phyloP scores from a whole-genome alignment of 2,113 vertebrate genomes.

The Syrrhaptes paradoxus region DNA sequence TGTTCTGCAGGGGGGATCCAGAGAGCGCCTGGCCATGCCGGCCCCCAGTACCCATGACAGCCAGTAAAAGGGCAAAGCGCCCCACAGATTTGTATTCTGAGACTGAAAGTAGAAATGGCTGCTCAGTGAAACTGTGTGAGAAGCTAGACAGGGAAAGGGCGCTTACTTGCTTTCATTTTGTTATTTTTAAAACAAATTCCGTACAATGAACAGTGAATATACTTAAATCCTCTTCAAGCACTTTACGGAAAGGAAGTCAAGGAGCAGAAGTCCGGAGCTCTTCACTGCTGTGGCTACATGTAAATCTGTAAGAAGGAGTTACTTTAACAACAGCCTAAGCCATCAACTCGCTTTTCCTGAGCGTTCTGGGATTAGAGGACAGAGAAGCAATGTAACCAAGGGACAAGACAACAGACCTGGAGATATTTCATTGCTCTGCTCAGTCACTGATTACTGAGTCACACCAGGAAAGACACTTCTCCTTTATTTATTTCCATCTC shows the following conservation, averaged over 20 bases:
- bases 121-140: neutral
- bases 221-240: neutral
- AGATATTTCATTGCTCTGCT: neutral
- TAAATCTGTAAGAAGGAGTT: neutral
- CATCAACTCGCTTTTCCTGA: neutral
- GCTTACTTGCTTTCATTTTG: neutral
- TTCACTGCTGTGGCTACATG: neutral
- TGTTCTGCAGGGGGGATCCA: neutral
- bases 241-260: neutral
- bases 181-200: neutral
- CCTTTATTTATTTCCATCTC: neutral
- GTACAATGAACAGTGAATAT: neutral
- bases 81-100: rapidly evolving
- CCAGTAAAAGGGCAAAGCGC: neutral
- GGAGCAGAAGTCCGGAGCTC: neutral
- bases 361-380: rapidly evolving
- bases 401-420: neutral
- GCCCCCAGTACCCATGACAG: neutral
- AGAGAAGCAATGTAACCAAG: neutral
- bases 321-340: neutral
- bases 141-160: neutral
- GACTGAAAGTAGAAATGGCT: neutral
- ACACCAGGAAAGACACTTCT: neutral
- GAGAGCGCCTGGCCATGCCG: neutral
- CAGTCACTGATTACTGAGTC: neutral